Conservation (phyloP, 37 sponge, comb jelly and placozoan genomes). For the Ianthella basta region DNA sequence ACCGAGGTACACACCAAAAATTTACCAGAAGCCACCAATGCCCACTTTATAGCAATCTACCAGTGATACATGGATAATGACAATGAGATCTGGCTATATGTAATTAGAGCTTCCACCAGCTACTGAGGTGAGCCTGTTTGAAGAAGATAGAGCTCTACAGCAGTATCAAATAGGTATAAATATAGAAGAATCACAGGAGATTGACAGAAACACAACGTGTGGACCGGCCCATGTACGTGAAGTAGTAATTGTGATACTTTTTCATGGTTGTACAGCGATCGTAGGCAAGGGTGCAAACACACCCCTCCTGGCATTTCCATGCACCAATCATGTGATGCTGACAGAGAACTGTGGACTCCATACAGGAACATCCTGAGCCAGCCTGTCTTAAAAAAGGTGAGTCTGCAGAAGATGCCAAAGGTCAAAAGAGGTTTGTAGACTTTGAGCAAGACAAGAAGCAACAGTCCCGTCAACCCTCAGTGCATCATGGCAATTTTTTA, state of each 20-base stretch:
- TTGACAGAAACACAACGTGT: conserved; percentile 25
- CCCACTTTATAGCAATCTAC: neutral
- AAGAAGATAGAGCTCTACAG: conserved; percentile 25
- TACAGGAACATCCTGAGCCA: conserved; percentile 18
- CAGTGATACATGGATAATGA: neutral
- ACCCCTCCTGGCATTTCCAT: conserved; percentile 31
- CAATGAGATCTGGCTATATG: conserved; percentile 31
- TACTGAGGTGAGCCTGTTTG: conserved; percentile 7
- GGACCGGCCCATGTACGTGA: conserved; percentile 28
- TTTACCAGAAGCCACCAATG: neutral
- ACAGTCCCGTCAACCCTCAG: neutral
- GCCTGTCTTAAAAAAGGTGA: conserved; percentile 29
- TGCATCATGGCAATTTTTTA: too few species aligned
- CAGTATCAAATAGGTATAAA: conserved; percentile 12
- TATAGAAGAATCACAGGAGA: conserved; percentile 33
- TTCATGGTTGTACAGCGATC: neutral
- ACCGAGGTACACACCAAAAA: conserved; percentile 24
- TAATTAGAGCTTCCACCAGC: conserved; percentile 24
- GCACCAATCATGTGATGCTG: neutral
- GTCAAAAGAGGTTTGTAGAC: neutral
- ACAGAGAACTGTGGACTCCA: conserved; percentile 5
- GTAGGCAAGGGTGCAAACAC: conserved; percentile 15
- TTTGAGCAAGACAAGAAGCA: neutral
- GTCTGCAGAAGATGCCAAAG: conserved; percentile 34
- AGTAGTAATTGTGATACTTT: conserved; percentile 46